phyloP scores from a whole-genome alignment of 2,113 vertebrate species.

The Anguilla japonica region DNA sequence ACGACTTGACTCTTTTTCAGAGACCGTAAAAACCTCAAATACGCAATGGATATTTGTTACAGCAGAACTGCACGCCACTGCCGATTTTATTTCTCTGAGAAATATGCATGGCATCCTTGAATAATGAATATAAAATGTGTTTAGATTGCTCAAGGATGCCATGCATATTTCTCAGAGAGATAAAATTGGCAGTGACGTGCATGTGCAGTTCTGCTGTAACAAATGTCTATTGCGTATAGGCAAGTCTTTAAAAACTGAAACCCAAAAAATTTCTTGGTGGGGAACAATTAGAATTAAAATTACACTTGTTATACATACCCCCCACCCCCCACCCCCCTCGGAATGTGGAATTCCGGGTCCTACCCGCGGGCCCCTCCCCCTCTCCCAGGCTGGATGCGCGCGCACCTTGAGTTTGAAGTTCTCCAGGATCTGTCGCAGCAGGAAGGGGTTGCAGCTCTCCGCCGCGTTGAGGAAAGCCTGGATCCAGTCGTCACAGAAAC shows the following conservation, averaged over 20 bases:
- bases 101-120: background rate
- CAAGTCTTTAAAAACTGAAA: too few relatives aligned
- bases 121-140: background rate
- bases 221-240: background rate
- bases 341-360: too few relatives aligned
- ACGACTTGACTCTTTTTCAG: too few relatives aligned
- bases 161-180: background rate
- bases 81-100: background rate
- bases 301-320: too few relatives aligned
- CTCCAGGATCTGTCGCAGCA: slow-evolving; percentile 91
- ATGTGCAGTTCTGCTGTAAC: background rate
- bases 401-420: slow-evolving; percentile 98
- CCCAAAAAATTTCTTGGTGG: too few relatives aligned
- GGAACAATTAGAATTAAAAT: too few relatives aligned
- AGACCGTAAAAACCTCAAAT: too few relatives aligned
- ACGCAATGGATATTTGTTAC: background rate
- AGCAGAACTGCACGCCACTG: background rate
- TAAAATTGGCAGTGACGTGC: too few relatives aligned
- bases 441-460: slow-evolving; percentile 89
- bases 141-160: background rate
- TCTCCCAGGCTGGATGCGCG: too few relatives aligned
- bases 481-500: slow-evolving; percentile 95
- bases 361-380: too few relatives aligned
- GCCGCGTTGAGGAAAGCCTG: slow-evolving; percentile 85
- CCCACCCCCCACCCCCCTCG: too few relatives aligned